These are phyloP conservation scores for Heteromurus nitidus DNA, from an alignment of 2,888 invertebrate species.

Conservation along the genomic window DNA sequence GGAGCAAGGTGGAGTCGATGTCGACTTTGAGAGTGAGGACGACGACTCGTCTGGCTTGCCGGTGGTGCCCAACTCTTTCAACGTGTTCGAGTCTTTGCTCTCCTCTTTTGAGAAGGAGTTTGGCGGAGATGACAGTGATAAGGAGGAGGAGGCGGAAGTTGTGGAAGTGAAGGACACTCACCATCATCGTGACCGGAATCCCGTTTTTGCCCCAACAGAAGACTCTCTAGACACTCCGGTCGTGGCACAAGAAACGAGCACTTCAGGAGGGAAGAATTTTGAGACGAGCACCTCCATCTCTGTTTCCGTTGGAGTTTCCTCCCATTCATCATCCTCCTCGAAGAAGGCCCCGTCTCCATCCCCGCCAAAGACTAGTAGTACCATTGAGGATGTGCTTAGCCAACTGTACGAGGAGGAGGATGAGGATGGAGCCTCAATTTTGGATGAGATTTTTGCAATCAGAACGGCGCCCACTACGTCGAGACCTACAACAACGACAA, in stretches of 20 bases:
- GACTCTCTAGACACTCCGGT: background rate
- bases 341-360: background rate
- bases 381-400: background rate
- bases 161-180: slow-evolving; percentile 20
- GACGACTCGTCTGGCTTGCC: slow-evolving; percentile 56
- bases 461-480: slow-evolving; percentile 48
- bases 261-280: slow-evolving; percentile 15
- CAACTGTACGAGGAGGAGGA: background rate
- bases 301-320: slow-evolving; percentile 59
- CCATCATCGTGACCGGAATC: slow-evolving; percentile 27
- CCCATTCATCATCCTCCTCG: slow-evolving; percentile 16
- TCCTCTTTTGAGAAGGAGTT: slow-evolving; percentile 39
- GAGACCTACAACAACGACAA: slow-evolving; percentile 39
- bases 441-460: slow-evolving; percentile 32
- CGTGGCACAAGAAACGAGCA: background rate
- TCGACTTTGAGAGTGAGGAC: slow-evolving; percentile 39
- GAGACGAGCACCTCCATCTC: slow-evolving; percentile 68
- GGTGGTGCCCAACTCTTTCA: slow-evolving; percentile 67
- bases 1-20: slow-evolving; percentile 43
- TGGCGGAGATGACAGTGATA: slow-evolving; percentile 30
- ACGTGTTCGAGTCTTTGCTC: slow-evolving; percentile 59
- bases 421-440: background rate
- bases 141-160: slow-evolving; percentile 37
- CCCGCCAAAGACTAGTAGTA: slow-evolving; percentile 5
- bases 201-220: slow-evolving; percentile 47